phyloP scores from a whole-genome alignment of 2,113 vertebrate genomes.

The Sturnira hondurensis region DNA sequence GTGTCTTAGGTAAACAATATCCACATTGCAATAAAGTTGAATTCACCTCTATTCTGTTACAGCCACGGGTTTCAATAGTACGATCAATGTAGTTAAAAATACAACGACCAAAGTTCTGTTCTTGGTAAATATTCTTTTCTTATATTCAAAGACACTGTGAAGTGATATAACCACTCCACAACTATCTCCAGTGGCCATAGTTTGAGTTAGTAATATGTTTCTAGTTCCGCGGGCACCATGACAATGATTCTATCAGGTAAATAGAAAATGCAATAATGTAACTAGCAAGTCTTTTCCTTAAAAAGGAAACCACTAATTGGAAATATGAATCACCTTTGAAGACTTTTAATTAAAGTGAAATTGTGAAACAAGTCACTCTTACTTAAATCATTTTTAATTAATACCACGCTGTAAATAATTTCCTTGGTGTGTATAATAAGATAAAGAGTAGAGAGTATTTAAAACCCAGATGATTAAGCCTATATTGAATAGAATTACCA shows the following conservation, averaged over 20 bases:
- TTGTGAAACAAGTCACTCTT: background rate
- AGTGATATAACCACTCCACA: background rate
- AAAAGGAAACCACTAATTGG: background rate
- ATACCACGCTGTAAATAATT: background rate
- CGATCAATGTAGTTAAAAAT: background rate
- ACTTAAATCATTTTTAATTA: background rate
- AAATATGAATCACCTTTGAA: background rate
- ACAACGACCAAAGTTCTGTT: background rate
- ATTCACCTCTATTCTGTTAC: background rate
- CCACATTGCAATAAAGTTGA: background rate
- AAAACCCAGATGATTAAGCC: background rate
- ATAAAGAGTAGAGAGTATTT: background rate
- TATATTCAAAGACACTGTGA: background rate
- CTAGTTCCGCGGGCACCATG: background rate
- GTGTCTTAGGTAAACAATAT: background rate
- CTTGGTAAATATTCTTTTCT: background rate
- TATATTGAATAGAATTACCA: background rate
- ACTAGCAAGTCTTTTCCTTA: background rate
- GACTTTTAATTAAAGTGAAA: background rate
- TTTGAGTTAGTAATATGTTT: background rate
- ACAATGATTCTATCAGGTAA: background rate
- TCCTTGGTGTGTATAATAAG: background rate
- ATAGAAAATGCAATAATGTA: background rate
- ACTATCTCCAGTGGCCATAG: background rate
- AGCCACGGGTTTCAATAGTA: background rate